Conservation (phyloP, 2,113 vertebrate species). For the Spheniscus mendiculus region DNA sequence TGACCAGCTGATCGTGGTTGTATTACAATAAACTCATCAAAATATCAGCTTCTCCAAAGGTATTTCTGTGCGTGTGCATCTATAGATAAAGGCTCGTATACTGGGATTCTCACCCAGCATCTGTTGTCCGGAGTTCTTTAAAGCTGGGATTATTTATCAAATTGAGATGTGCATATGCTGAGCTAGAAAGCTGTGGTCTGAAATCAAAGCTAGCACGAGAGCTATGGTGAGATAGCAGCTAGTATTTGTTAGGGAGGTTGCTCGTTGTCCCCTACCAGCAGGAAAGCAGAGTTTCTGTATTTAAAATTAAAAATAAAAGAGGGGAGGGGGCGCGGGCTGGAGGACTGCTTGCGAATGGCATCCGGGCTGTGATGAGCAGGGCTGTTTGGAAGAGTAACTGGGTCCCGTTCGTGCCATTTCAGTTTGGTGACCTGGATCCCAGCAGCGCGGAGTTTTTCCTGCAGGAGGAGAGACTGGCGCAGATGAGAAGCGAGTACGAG, state of each 20-base stretch:
- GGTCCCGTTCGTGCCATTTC: not conserved
- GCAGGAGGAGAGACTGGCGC: constrained; percentile 88
- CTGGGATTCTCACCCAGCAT: not conserved
- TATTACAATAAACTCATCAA: not conserved
- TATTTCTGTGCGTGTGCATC: not conserved
- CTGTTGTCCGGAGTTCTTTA: not conserved
- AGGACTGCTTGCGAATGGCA: not conserved
- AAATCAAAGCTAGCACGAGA: not conserved
- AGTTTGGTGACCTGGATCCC: constrained; percentile 93
- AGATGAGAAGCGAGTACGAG: constrained; percentile 85
- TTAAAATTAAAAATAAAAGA: not conserved
- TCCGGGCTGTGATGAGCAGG: not conserved
- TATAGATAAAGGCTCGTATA: fast-evolving
- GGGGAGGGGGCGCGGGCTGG: not conserved
- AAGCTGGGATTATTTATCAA: not conserved
- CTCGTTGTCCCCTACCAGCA: not conserved
- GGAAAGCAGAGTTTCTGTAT: not conserved
- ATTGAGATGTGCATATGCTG: not conserved
- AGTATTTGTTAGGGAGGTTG: not conserved
- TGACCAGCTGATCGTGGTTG: not conserved
- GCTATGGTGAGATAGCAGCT: not conserved
- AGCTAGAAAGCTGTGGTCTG: not conserved
- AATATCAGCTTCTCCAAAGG: not conserved
- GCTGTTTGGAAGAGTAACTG: not conserved
- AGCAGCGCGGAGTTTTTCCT: constrained; percentile 86